phyloP scores from a whole-genome alignment of 92 coral and sea anemone species.

The Heteractis magnifica region DNA sequence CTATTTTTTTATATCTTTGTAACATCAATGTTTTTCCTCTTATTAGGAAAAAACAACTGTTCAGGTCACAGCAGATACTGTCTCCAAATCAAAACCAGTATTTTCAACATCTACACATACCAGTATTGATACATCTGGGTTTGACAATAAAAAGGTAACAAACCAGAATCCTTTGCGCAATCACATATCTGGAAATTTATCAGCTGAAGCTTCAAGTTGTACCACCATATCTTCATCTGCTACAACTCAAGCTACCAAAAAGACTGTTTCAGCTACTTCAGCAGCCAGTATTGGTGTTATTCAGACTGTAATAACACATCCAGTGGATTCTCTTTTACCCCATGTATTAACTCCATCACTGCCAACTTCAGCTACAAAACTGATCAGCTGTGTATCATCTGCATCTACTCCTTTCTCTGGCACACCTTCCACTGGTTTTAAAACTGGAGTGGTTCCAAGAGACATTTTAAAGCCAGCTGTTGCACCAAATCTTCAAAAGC shows the following conservation, averaged over 20 bases:
- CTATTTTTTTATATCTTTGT: no score
- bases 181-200: background rate
- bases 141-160: background rate
- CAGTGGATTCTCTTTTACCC: constrained; percentile 36
- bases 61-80: no score
- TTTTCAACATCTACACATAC: background rate
- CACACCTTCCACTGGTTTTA: background rate
- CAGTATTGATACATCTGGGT: background rate
- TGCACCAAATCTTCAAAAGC: constrained; percentile 8
- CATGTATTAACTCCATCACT: constrained; percentile 21
- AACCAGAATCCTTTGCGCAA: background rate
- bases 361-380: constrained; percentile 1
- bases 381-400: background rate
- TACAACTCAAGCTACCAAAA: background rate
- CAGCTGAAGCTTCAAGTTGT: background rate
- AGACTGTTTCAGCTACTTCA: background rate
- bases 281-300: background rate
- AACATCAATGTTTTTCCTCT: no score
- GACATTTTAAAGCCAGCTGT: constrained; percentile 16
- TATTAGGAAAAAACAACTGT: no score
- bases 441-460: background rate
- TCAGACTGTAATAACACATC: constrained; percentile 13
- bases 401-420: background rate
- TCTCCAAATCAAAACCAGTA: no score
- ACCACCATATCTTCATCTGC: background rate